Percentiles rank a stretch among this genome's conserved stretches.
Conservation (phyloP, 2,113 vertebrate genomes). For the Corythornis vintsioides region DNA sequence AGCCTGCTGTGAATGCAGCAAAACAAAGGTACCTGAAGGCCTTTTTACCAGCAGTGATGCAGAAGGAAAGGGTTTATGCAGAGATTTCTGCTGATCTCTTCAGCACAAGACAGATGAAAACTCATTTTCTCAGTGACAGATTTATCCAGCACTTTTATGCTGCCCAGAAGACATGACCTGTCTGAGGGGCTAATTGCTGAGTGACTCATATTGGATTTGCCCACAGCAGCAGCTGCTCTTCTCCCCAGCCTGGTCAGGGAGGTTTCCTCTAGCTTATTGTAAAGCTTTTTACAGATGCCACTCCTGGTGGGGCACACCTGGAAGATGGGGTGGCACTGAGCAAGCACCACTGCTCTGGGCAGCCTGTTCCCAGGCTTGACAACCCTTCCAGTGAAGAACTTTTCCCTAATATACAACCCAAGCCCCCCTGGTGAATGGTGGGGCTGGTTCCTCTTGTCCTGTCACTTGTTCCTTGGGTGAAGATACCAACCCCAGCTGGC, state of each 20-base stretch:
- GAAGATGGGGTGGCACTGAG: background rate
- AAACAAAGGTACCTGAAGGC: background rate
- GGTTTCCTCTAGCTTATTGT: background rate
- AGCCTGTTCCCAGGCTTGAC: too few relatives aligned
- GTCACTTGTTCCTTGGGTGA: too few relatives aligned
- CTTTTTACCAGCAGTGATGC: background rate
- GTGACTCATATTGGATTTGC: background rate
- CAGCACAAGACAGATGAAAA: background rate
- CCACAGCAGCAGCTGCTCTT: background rate
- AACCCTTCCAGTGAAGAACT: too few relatives aligned
- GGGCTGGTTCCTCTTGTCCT: too few relatives aligned
- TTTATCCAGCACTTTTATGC: background rate
- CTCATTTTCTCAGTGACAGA: slow-evolving; percentile 5
- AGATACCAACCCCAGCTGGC: too few relatives aligned
- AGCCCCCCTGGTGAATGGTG: too few relatives aligned
- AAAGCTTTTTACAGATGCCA: background rate
- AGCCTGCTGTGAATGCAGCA: background rate
- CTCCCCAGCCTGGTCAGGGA: background rate
- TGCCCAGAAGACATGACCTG: background rate
- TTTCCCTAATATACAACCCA: too few relatives aligned
- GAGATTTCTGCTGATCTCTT: background rate
- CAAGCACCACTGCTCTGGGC: background rate
- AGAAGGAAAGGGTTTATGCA: background rate
- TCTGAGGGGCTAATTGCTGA: background rate
- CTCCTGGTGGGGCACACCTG: background rate